phyloP scores from a whole-genome alignment of 1,140 invertebrate species.

The Drosophila prosaltans region DNA sequence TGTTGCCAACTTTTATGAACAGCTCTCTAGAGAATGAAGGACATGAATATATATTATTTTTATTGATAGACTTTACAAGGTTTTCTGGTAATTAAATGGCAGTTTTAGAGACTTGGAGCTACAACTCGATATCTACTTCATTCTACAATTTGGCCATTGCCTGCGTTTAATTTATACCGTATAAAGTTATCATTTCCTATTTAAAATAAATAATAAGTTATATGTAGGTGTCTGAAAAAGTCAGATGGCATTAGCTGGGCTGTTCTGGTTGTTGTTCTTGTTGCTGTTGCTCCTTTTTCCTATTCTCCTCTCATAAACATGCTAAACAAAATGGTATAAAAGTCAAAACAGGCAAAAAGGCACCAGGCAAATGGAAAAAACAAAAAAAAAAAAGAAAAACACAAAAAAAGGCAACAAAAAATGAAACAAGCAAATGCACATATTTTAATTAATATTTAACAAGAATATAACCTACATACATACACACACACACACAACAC shows the following conservation, averaged over 20 bases:
- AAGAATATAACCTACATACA: slow-evolving; percentile 40
- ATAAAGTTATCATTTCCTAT: neutral
- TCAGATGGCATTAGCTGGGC: neutral
- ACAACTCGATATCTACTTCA: too few species aligned
- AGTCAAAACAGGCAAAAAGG: slow-evolving; percentile 6
- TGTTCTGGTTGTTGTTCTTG: neutral
- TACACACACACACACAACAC: neutral
- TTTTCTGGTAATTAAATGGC: too few species aligned
- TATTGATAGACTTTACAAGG: too few species aligned
- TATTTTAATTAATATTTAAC: slow-evolving; percentile 75
- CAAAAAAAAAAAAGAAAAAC: neutral
- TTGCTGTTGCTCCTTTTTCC: too few species aligned
- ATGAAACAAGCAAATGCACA: slow-evolving; percentile 12
- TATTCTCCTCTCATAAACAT: neutral
- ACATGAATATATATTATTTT: too few species aligned
- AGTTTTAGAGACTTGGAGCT: too few species aligned
- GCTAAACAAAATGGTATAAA: slow-evolving; percentile 1
- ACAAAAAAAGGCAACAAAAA: slow-evolving; percentile 1
- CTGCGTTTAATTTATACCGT: neutral
- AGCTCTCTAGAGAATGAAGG: too few species aligned
- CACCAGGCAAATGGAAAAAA: neutral
- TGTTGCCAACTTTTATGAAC: too few species aligned
- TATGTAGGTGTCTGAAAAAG: neutral
- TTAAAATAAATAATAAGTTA: neutral
- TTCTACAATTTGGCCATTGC: too few species aligned